These are phyloP conservation scores for Marisa cornuarietis DNA, from an alignment of 1,140 invertebrate genomes.

Conservation along the genomic window DNA sequence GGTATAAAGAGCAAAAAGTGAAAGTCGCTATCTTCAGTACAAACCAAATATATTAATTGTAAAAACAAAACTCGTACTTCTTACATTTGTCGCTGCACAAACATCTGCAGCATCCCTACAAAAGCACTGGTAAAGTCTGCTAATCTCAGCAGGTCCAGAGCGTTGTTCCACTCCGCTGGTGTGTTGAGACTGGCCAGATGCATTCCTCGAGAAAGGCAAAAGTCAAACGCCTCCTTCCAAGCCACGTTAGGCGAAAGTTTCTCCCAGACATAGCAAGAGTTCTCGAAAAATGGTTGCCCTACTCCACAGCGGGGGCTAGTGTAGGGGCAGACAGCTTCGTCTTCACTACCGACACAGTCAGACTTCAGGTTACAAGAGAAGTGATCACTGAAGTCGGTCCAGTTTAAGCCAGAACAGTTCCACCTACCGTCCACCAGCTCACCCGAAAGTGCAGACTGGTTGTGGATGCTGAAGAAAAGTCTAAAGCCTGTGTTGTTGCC, in stretches of 20 bases:
- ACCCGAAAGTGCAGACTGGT: neutral
- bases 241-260: neutral
- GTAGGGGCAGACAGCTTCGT: constrained; percentile 8
- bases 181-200: constrained; percentile 12
- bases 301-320: neutral
- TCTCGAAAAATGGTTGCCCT: neutral
- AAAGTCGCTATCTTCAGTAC: too few relatives aligned
- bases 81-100: too few relatives aligned
- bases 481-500: neutral
- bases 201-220: neutral
- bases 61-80: too few relatives aligned
- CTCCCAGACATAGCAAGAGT: neutral
- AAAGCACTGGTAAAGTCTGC: too few relatives aligned
- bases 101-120: too few relatives aligned
- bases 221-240: neutral
- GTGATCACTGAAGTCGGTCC: constrained; percentile 2
- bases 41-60: too few relatives aligned
- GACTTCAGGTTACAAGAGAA: constrained; percentile 6
- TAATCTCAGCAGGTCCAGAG: too few relatives aligned
- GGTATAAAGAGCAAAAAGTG: too few relatives aligned
- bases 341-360: constrained; percentile 4
- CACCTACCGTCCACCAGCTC: neutral
- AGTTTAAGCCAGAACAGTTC: constrained; percentile 12
- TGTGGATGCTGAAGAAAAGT: constrained; percentile 5
- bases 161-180: neutral